phyloP scores from a whole-genome alignment of 2,113 vertebrate species.

The Murina feae region DNA sequence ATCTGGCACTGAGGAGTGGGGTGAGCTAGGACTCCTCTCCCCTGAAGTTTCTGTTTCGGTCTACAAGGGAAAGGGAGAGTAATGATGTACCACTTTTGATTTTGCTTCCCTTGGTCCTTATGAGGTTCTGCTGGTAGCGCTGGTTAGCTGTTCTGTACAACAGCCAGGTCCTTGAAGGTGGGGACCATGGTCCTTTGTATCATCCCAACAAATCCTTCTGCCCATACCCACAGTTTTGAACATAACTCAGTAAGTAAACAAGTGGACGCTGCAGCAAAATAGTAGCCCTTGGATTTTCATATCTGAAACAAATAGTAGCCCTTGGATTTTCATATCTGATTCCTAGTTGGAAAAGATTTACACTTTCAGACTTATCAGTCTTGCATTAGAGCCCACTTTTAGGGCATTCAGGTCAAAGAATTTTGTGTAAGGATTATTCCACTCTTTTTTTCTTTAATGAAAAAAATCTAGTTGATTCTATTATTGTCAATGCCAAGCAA shows the following conservation, averaged over 20 bases:
- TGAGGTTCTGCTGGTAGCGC: background rate
- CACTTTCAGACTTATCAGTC: background rate
- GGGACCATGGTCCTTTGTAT: background rate
- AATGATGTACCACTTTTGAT: background rate
- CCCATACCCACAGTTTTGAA: background rate
- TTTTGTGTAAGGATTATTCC: background rate
- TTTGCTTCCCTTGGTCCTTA: background rate
- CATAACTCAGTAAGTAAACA: background rate
- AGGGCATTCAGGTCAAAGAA: background rate
- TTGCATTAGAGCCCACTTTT: background rate
- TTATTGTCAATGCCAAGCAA: constrained; percentile 35
- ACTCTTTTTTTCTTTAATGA: background rate
- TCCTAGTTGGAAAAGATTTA: background rate
- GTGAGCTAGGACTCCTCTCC: constrained; percentile 76
- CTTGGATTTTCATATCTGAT: background rate
- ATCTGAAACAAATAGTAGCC: constrained; percentile 8
- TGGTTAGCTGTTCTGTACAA: background rate
- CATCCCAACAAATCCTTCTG: background rate
- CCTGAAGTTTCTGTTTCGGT: constrained; percentile 65
- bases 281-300: background rate
- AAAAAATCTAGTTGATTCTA: background rate
- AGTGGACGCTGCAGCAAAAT: background rate
- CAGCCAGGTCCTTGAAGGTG: background rate
- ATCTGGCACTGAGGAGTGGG: constrained; percentile 72
- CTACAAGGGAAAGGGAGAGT: constrained; percentile 66